phyloP scores from a whole-genome alignment of 2,888 invertebrate species.

The Pantelozetes paolii region DNA sequence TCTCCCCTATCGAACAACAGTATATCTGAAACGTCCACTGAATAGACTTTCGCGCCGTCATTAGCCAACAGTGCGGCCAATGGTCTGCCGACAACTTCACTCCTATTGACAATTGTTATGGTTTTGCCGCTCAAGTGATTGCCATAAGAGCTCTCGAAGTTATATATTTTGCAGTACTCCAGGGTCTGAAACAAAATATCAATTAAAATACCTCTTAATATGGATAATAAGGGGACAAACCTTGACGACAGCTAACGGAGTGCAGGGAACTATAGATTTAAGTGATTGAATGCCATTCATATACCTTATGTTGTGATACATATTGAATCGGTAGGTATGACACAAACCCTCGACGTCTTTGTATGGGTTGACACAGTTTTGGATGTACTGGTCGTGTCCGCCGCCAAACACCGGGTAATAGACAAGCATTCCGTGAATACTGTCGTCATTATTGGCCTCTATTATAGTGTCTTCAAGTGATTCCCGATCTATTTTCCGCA shows the following conservation, averaged over 20 bases:
- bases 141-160: slow-evolving; percentile 39
- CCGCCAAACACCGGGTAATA: slow-evolving; percentile 44
- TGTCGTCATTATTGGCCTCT: slow-evolving; percentile 42
- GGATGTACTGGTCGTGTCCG: slow-evolving; percentile 44
- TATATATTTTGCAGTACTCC: slow-evolving; percentile 41
- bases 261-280: slow-evolving; percentile 43
- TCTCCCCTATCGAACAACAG: slow-evolving; percentile 40
- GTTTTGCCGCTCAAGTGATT: slow-evolving; percentile 42
- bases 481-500: slow-evolving; percentile 40
- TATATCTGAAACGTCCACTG: slow-evolving; percentile 39
- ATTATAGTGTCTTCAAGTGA: slow-evolving; percentile 41
- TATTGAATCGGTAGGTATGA: slow-evolving; percentile 43
- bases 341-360: slow-evolving; percentile 44
- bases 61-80: slow-evolving; percentile 43
- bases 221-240: slow-evolving; percentile 5
- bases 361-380: slow-evolving; percentile 42
- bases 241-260: slow-evolving; percentile 43
- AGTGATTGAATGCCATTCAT: slow-evolving; percentile 40
- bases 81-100: slow-evolving; percentile 43
- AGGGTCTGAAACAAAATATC: slow-evolving; percentile 38
- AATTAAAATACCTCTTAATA: not conserved
- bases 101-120: slow-evolving; percentile 42
- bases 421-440: slow-evolving; percentile 42
- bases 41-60: slow-evolving; percentile 42
- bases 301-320: slow-evolving; percentile 42